Evolutionary conservation across 2,797 vertebrate species (phyloP).

Genomic region (Enteromius radiatus): DNA sequence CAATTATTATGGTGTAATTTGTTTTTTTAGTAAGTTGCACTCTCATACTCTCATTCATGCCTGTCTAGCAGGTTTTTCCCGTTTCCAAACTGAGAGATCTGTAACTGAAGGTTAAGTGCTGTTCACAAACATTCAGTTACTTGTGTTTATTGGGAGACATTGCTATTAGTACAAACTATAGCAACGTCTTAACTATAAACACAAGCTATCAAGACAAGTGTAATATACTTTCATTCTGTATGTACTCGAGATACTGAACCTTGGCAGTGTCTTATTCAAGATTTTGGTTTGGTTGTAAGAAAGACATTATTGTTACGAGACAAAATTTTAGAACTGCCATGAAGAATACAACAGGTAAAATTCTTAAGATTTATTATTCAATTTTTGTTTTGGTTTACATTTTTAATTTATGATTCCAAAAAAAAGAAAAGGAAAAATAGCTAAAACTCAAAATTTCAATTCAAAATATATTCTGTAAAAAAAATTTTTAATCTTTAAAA

Average conservation of each 20-base stretch:
- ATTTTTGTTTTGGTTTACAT: background rate
- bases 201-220: background rate
- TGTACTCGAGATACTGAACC: background rate
- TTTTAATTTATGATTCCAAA: no score
- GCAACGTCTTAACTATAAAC: background rate
- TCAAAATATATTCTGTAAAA: background rate
- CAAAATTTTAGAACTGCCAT: background rate
- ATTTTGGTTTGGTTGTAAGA: background rate
- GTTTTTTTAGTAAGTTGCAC: background rate
- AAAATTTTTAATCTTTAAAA: no score
- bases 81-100: slow-evolving; percentile 29
- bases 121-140: background rate
- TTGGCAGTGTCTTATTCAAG: background rate
- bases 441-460: background rate
- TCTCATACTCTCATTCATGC: background rate
- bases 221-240: background rate
- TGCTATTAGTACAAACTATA: background rate
- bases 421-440: background rate
- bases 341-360: background rate
- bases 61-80: slow-evolving; percentile 52
- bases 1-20: background rate
- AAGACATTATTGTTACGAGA: background rate
- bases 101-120: background rate
- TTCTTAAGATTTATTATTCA: no score
- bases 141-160: background rate